Evolutionary conservation across 2,797 vertebrate species (phyloP).

Genomic region (Enteromius afrohamiltoni): DNA sequence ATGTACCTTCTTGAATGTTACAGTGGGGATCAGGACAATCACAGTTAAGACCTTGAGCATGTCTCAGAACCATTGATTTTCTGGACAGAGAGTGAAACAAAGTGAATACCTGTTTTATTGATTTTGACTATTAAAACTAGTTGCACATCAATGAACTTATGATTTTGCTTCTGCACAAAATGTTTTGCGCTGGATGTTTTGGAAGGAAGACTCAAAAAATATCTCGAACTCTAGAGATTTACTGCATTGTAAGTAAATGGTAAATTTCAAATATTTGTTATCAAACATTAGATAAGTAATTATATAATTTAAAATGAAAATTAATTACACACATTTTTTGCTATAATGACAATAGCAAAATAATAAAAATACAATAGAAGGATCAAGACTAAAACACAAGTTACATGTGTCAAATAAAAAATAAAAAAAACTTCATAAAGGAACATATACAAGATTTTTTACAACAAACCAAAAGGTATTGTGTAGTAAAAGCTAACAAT

Average conservation of each 20-base stretch:
- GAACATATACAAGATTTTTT: background rate
- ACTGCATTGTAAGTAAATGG: background rate
- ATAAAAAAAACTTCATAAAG: background rate
- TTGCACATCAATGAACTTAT: background rate
- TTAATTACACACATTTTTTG: background rate
- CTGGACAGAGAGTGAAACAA: background rate
- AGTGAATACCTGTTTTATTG: background rate
- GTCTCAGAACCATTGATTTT: constrained; percentile 1
- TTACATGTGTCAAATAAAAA: background rate
- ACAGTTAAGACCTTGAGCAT: background rate
- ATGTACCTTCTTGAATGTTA: background rate
- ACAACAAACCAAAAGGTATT: background rate
- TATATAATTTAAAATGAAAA: background rate
- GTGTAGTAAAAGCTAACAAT: background rate
- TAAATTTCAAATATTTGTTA: background rate
- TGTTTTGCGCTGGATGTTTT: no score
- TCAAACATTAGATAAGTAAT: no score
- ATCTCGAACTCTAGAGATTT: background rate
- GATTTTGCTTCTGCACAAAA: background rate
- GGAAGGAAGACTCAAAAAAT: background rate
- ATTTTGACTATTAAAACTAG: background rate
- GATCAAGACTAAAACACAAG: background rate
- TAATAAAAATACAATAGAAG: background rate
- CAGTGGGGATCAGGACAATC: constrained; percentile 3
- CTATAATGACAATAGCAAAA: background rate